These are phyloP conservation scores for Rhegmatorhina hoffmannsi DNA, from an alignment of 2,113 vertebrate species.

Conservation along the genomic window DNA sequence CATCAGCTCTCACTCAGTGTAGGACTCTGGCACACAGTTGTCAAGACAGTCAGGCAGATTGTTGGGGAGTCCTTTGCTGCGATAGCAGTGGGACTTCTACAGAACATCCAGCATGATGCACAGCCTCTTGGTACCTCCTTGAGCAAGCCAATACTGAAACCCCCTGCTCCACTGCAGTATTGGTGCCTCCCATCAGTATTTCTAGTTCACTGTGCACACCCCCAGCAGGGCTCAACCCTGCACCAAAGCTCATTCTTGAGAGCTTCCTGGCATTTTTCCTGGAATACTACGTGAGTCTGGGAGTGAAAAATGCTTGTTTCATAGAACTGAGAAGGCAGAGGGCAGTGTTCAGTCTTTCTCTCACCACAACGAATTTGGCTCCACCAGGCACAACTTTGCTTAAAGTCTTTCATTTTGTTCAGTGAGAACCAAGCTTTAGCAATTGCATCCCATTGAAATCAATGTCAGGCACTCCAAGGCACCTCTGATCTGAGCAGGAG, in stretches of 20 bases:
- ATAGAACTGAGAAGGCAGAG: slow-evolving; percentile 29
- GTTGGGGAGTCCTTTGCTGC: not conserved
- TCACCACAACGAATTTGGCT: not conserved
- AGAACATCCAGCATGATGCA: not conserved
- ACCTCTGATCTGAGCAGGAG: not conserved
- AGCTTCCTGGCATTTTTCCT: slow-evolving; percentile 8
- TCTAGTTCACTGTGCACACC: not conserved
- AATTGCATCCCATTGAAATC: not conserved
- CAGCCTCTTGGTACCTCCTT: not conserved
- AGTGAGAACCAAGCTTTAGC: not conserved
- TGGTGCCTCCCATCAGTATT: not conserved
- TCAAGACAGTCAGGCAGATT: not conserved
- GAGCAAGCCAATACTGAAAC: fast-evolving
- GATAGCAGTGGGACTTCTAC: not conserved
- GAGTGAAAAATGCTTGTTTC: not conserved
- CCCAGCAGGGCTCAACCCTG: not conserved
- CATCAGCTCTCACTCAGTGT: not conserved
- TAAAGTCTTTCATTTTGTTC: not conserved
- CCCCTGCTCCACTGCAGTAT: not conserved
- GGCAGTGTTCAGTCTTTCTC: slow-evolving; percentile 18
- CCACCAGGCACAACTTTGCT: not conserved
- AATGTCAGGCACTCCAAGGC: not conserved
- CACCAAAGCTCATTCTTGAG: not conserved
- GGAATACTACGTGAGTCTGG: not conserved
- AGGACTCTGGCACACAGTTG: not conserved